Base-by-base conservation (phyloP, 2,797 vertebrate species). In the Hapalemur alaotrensis region DNA sequence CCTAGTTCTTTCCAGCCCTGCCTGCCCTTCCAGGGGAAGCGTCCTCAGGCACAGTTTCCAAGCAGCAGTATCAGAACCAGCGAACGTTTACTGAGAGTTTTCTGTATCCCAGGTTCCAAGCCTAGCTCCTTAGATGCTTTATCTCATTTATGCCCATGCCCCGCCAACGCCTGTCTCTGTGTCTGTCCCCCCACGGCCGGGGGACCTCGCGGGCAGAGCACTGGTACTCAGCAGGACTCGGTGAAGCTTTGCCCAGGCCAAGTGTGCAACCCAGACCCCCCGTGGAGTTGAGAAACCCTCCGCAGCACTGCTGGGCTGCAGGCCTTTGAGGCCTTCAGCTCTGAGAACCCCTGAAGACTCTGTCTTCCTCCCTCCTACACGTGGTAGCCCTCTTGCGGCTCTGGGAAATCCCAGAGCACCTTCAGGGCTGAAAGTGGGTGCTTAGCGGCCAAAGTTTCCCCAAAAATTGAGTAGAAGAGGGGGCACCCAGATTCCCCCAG, bases 331-430 rank as follows among this genome's bases (percentile, higher is more conserved):
- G 28, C 28, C 50, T 7, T 88, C 30, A 1, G 12, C 87, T 95
- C 75, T 89, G 38, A 76, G 81, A 95, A 63, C 1, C 4, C 25
- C 59, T 75, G 22, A 17, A 82, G 48, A 23, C 8, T 48, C 78
- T 50, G 14, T 61, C 46, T 59, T 95, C 81, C 85, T 73, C 67
- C 65, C 50, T 92, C 94, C 94, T 38, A 89, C 67, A 20, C 0
- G 0, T 17, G 4, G 57, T 32, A 46, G 63, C 38, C 89, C 35
- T 89, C 48, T 67, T 63, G 22, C 32, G 25, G 82, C 72, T 85
- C 69, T 93, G 94, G 85, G 79, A 93, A 97, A 75, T 65, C 59
- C 61, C 91, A 85, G 65, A 41, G 30, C 35, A 35, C 11, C 35
- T 59, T 94, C 35, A 38, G 35, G 52, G 46, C 20, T 91, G 63